Evolutionary conservation across 2,888 invertebrate species (phyloP).

Genomic region (Epinotia demarniana): DNA sequence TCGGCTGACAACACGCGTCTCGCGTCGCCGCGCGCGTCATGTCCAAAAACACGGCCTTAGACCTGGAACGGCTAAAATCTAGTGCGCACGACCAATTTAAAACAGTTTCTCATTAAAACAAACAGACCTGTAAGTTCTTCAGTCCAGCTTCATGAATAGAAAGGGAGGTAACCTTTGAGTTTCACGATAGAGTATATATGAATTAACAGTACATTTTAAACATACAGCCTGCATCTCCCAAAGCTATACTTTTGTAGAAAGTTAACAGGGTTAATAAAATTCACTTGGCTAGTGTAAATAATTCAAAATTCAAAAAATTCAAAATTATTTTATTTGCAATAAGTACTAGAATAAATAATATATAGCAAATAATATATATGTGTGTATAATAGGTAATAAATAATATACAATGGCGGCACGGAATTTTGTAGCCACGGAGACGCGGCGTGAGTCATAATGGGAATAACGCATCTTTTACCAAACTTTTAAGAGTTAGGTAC

Average conservation of each 20-base stretch:
- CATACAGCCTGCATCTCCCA: not conserved
- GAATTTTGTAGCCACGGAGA: not conserved
- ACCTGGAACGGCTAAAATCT: too few species aligned
- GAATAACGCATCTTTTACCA: conserved; percentile 13
- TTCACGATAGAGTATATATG: not conserved
- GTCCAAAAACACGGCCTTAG: too few species aligned
- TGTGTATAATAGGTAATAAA: too few species aligned
- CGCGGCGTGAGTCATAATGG: conserved; percentile 5
- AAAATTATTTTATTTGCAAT: too few species aligned
- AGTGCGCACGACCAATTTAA: too few species aligned
- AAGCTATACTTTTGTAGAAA: not conserved
- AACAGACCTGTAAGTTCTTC: not conserved
- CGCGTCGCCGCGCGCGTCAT: too few species aligned
- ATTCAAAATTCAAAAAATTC: too few species aligned
- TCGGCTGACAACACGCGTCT: too few species aligned
- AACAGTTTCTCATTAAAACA: not conserved
- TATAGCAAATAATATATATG: too few species aligned
- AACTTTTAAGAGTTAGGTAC: not conserved
- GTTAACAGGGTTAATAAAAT: not conserved
- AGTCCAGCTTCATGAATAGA: too few species aligned
- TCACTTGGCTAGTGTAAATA: not conserved
- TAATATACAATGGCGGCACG: not conserved
- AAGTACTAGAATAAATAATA: too few species aligned
- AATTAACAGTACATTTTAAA: not conserved
- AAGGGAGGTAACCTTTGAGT: not conserved